Evolutionary conservation across 2,888 invertebrate species (phyloP), one percentile per base, ranked within the genome.

Genomic region (Gastrophysa polygoni): DNA sequence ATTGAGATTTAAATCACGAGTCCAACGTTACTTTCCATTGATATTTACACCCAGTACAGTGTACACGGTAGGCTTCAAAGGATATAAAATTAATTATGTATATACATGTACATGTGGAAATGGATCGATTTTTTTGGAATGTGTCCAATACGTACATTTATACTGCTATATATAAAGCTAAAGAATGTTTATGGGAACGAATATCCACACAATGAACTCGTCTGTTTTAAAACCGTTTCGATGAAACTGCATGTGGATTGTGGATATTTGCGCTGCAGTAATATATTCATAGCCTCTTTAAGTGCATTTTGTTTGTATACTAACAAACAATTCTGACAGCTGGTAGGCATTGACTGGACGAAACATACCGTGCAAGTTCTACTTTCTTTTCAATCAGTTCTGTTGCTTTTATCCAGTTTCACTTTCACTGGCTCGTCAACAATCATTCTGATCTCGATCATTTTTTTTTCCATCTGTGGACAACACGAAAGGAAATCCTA

Each of bases 201-300:
- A 38, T 38, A 38, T 38, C 38, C 38, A 38, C 14, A 38, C 38
- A 38, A 38, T 38, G 38, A 51, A 51, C 51, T 34, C 20, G 21
- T 34, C 52, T 52, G 32, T 52, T 52, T 52, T 21, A 20, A 52
- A 38, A 21, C 52, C n/a, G 16, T 21, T 47, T 34, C 10, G 8
- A n/a, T 24, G 47, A n/a, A 21, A 20, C 20, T 47, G 47, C 47
- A 21, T 14, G 38, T 52, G 52, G 32, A 52, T 34, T 18, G 10
- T n/a, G 28, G 51, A 32, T 52, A 38, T 52, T 52, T 52, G 43
- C 52, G 16, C 16, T 52, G 38, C n/a, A n/a, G n/a, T 10, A 38
- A 20, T 38, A 38, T 52, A 52, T 52, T 52, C 38, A 52, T 52
- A 52, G 52, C 32, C 20, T 43, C 52, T 52, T 52, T 18, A 38